phyloP scores from a whole-genome alignment of 2,113 vertebrate species.

The Patagioenas fasciata region DNA sequence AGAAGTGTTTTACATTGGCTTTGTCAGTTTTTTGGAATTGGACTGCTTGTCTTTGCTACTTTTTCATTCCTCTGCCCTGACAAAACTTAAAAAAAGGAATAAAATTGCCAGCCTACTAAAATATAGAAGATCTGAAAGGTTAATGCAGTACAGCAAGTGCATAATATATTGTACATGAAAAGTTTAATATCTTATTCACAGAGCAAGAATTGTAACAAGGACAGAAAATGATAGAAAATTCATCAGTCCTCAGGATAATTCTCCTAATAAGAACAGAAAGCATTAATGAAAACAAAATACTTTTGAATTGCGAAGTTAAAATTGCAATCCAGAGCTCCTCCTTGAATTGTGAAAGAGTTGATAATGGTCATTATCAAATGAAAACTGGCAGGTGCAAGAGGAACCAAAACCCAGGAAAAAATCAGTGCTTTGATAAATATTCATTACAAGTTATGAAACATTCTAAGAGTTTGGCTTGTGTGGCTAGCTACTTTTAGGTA shows the following conservation, averaged over 20 bases:
- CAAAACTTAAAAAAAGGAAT: not conserved
- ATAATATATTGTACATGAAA: constrained; percentile 43
- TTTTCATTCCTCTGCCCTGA: not conserved
- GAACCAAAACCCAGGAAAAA: not conserved
- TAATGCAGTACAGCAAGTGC: constrained; percentile 12
- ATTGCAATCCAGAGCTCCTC: not conserved
- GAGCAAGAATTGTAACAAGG: constrained; percentile 23
- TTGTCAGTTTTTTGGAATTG: not conserved
- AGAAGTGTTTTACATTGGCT: not conserved
- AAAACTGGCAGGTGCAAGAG: not conserved
- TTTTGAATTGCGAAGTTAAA: not conserved
- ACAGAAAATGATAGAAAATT: constrained; percentile 34
- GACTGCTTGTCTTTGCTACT: not conserved
- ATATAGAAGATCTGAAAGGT: constrained; percentile 29
- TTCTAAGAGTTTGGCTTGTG: not conserved
- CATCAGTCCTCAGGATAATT: not conserved
- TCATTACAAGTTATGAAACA: not conserved
- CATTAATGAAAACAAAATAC: not conserved
- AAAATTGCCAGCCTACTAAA: constrained; percentile 18
- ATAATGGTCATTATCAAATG: not conserved
- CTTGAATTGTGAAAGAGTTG: not conserved
- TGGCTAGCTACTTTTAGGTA: not conserved
- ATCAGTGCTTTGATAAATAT: not conserved
- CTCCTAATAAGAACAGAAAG: not conserved
- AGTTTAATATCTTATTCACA: constrained; percentile 29